Conservation (phyloP, 2,888 invertebrate species). For the Clistopyga incitator region DNA sequence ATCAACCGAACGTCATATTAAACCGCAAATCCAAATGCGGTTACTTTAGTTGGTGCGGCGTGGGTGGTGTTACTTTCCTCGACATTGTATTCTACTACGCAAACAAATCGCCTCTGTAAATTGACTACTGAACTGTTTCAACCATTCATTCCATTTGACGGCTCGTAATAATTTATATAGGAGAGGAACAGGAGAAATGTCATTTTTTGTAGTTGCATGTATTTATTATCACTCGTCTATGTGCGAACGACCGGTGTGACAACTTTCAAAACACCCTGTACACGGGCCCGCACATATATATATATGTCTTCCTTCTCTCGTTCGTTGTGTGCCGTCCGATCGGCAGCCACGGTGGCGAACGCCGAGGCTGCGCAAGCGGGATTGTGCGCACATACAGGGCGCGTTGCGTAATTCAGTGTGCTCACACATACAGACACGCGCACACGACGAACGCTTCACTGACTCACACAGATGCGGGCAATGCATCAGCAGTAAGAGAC, state of each 20-base stretch:
- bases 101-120: not conserved
- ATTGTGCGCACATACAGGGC: conserved; percentile 32
- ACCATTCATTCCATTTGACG: not conserved
- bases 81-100: conserved; percentile 1
- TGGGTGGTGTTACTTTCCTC: not conserved
- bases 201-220: not conserved
- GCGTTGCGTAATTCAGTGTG: conserved; percentile 50
- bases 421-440: not conserved
- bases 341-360: conserved; percentile 32
- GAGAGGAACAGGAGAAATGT: too few species aligned
- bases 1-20: not conserved
- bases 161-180: too few species aligned
- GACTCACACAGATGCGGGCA: conserved; percentile 7
- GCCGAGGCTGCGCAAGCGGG: conserved; percentile 25
- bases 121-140: not conserved
- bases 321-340: not conserved
- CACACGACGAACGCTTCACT: conserved; percentile 15
- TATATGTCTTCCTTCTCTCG: conserved; percentile 11
- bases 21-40: not conserved
- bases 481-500: not conserved
- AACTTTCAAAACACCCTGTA: conserved; percentile 65
- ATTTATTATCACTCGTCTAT: conserved; percentile 14
- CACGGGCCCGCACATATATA: conserved; percentile 26
- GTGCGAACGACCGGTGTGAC: conserved; percentile 60
- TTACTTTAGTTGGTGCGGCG: not conserved